phyloP scores from a whole-genome alignment of 2,888 invertebrate genomes.

The Heterodera filipjevi region DNA sequence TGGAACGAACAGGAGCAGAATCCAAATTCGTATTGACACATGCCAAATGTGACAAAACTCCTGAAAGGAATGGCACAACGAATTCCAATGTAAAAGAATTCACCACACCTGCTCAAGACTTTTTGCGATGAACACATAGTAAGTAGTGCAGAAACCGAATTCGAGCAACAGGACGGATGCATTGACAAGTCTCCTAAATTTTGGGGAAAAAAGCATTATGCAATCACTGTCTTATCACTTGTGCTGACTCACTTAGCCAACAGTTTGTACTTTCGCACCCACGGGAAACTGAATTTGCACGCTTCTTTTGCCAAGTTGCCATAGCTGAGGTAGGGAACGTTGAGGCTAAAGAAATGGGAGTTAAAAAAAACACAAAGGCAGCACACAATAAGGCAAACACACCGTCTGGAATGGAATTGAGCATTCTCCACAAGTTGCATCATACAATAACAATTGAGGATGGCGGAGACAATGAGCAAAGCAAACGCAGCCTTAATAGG shows the following conservation, averaged over 20 bases:
- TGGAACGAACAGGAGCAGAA: slow-evolving; percentile 30
- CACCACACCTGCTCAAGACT: slow-evolving; percentile 53
- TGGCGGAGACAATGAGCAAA: slow-evolving; percentile 54
- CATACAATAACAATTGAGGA: slow-evolving; percentile 60
- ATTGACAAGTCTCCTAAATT: slow-evolving; percentile 51
- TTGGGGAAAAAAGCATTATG: no score
- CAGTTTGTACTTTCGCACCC: slow-evolving; percentile 45
- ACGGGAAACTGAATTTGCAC: slow-evolving; percentile 52
- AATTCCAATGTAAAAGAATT: background rate
- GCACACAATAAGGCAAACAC: background rate
- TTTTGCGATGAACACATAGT: slow-evolving; percentile 56
- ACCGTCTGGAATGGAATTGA: slow-evolving; percentile 56
- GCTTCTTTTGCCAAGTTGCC: slow-evolving; percentile 66
- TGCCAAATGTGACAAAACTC: slow-evolving; percentile 41
- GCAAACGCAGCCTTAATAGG: slow-evolving; percentile 46
- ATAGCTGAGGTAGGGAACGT: slow-evolving; percentile 64
- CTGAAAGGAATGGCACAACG: no score
- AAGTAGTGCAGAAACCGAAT: slow-evolving; percentile 61
- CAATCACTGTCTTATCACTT: no score
- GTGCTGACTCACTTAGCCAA: slow-evolving; percentile 41
- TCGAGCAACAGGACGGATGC: slow-evolving; percentile 52
- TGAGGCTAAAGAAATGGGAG: background rate
- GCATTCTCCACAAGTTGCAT: slow-evolving; percentile 58
- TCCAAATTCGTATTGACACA: background rate
- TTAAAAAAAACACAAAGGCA: background rate